These are phyloP conservation scores for Nomada lathburiana DNA, from an alignment of 2,888 invertebrate genomes.

Conservation along the genomic window DNA sequence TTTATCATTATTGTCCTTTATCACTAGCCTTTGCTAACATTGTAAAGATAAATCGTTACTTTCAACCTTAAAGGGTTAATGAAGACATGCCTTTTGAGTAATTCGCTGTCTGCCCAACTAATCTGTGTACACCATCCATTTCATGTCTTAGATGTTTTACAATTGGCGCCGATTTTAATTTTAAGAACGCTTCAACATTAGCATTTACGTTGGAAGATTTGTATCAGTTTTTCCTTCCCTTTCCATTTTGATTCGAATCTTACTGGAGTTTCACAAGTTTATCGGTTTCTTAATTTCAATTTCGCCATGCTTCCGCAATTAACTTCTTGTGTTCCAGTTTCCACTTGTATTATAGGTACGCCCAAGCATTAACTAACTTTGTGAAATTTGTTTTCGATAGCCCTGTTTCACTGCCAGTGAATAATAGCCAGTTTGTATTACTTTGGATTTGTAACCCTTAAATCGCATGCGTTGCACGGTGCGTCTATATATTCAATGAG, in stretches of 20 bases:
- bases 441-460: neutral
- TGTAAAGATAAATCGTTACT: no score
- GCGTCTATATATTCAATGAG: neutral
- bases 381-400: slow-evolving; percentile 2
- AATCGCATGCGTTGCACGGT: no score
- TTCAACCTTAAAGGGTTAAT: no score
- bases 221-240: slow-evolving; percentile 1
- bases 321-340: slow-evolving; percentile 17
- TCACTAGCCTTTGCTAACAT: no score
- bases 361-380: slow-evolving; percentile 3
- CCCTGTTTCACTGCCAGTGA: neutral
- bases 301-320: slow-evolving; percentile 9
- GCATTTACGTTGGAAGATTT: no score
- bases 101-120: no score
- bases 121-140: no score
- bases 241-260: neutral
- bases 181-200: no score
- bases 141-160: no score
- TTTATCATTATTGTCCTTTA: no score
- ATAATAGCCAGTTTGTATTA: slow-evolving; percentile 3
- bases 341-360: neutral
- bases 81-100: no score
- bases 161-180: no score
- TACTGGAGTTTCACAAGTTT: slow-evolving; percentile 17
- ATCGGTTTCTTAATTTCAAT: slow-evolving; percentile 14